A percentile compares a stretch with the other conserved stretches of the same genome.
These are phyloP conservation scores for Tachysurus fulvidraco DNA, from an alignment of 2,113 vertebrate genomes.

Conservation along the genomic window DNA sequence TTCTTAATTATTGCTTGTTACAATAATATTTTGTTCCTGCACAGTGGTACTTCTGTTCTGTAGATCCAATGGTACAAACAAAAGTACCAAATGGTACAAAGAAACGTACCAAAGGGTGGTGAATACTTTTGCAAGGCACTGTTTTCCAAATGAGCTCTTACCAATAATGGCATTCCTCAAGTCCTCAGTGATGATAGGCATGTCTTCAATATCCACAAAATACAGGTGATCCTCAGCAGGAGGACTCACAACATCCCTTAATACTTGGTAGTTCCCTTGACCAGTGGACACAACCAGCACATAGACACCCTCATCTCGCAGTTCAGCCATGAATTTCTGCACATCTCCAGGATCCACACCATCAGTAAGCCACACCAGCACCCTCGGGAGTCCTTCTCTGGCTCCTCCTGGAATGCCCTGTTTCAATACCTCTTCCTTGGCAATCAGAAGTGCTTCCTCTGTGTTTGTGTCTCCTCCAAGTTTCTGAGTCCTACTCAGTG, in stretches of 20 bases:
- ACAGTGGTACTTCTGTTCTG: no score
- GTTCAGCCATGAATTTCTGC: constrained; percentile 77
- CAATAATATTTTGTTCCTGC: no score
- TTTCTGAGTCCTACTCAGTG: constrained; percentile 73
- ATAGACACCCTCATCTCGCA: constrained; percentile 81
- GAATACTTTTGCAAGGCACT: no score
- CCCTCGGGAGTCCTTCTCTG: constrained; percentile 80
- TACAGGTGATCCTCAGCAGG: constrained; percentile 80
- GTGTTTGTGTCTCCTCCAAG: constrained; percentile 93
- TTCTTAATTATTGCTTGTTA: no score
- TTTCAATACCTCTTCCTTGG: constrained; percentile 72
- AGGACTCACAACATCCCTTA: constrained; percentile 80
- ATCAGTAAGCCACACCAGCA: constrained; percentile 93
- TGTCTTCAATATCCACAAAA: constrained; percentile 93
- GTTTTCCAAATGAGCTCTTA: constrained; percentile 59
- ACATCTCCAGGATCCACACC: constrained; percentile 87
- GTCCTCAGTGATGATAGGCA: constrained; percentile 83
- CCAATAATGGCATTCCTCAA: constrained; percentile 83
- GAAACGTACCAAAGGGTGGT: no score
- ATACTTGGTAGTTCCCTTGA: constrained; percentile 79
- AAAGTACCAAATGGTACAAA: no score
- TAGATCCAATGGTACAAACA: no score
- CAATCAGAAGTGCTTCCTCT: constrained; percentile 77
- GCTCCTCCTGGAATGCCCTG: constrained; percentile 61
- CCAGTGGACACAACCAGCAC: constrained; percentile 91